Conservation (phyloP, 2,797 vertebrate species). For the Sphaeramia orbicularis region DNA sequence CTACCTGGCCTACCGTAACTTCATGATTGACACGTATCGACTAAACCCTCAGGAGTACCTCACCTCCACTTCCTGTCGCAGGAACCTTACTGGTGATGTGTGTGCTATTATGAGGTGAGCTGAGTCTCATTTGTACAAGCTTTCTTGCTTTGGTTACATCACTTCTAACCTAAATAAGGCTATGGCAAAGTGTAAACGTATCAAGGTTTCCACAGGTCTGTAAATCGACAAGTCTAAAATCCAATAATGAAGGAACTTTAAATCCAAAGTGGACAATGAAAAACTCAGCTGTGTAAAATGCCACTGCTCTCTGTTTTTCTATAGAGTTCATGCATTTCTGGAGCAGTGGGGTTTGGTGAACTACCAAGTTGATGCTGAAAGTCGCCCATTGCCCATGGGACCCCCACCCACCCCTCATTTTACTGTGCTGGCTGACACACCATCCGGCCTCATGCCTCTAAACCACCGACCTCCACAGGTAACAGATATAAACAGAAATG, state of each 20-base stretch:
- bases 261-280: neutral
- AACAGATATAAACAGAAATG: neutral
- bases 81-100: slow-evolving; percentile 96
- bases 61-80: slow-evolving; percentile 96
- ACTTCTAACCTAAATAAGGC: neutral
- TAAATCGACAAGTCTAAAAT: no score
- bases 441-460: slow-evolving; percentile 94
- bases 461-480: slow-evolving; percentile 95
- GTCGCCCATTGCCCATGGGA: slow-evolving; percentile 95
- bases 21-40: slow-evolving; percentile 98
- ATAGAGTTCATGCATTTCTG: slow-evolving; percentile 95
- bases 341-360: slow-evolving; percentile 99
- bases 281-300: neutral
- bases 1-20: slow-evolving; percentile 98
- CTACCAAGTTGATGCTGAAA: slow-evolving; percentile 97
- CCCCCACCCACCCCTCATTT: slow-evolving; percentile 97
- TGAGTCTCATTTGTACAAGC: fast-evolving
- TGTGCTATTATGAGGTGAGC: slow-evolving; percentile 97
- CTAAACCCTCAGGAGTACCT: slow-evolving; percentile 98
- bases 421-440: slow-evolving; percentile 95
- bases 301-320: neutral
- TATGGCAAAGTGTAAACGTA: no score
- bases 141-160: no score
- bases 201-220: no score
- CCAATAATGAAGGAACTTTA: neutral